Conservation (phyloP, 2,797 vertebrate species). For the Eutrigla gurnardus region DNA sequence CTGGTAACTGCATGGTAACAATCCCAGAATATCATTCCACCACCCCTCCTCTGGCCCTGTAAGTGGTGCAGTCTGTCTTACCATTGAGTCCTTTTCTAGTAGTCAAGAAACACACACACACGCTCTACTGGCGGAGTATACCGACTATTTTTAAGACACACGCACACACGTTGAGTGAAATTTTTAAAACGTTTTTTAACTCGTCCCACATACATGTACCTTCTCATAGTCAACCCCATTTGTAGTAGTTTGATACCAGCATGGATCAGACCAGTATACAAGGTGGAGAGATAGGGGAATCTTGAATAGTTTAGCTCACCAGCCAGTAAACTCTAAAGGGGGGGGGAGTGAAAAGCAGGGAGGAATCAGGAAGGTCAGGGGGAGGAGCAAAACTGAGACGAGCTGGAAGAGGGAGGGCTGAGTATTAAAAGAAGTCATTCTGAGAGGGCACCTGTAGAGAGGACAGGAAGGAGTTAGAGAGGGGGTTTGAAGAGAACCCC, state of each 20-base stretch:
- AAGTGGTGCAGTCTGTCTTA: conserved; percentile 26
- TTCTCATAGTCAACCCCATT: neutral
- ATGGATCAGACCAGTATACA: conserved; percentile 34
- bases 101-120: conserved; percentile 35
- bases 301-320: conserved; percentile 18
- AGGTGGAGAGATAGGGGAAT: conserved; percentile 13
- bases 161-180: conserved; percentile 37
- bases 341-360: conserved; percentile 49
- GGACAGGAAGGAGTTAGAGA: conserved; percentile 59
- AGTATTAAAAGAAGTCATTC: conserved; percentile 66
- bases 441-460: conserved; percentile 73
- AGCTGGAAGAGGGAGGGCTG: conserved; percentile 65
- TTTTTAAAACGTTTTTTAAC: conserved; percentile 39
- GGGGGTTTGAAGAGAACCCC: conserved; percentile 62
- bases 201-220: neutral
- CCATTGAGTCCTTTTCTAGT: conserved; percentile 38
- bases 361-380: conserved; percentile 74
- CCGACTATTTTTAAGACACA: conserved; percentile 72
- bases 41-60: neutral
- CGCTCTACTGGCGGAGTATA: conserved; percentile 19
- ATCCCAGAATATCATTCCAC: conserved; percentile 9
- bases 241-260: conserved; percentile 22
- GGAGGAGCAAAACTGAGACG: conserved; percentile 71
- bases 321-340: conserved; percentile 9
- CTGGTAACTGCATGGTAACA: neutral